Conservation (phyloP, 2,888 invertebrate species). For the Diplolepis rosae region DNA sequence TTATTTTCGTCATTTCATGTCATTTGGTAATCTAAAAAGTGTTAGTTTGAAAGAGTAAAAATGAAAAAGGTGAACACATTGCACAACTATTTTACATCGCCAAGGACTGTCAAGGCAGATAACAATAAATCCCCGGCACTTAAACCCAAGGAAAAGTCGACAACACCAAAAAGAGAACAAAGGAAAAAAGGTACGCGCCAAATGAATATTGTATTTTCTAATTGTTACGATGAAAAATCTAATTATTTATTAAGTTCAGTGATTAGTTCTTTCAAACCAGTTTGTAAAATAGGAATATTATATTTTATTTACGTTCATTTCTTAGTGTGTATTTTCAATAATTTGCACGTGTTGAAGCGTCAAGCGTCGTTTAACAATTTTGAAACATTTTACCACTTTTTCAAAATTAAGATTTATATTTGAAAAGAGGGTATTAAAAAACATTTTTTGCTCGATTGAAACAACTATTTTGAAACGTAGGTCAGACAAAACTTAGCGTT, state of each 20-base stretch:
- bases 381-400: too few relatives aligned
- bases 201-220: neutral
- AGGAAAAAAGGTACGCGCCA: slow-evolving; percentile 41
- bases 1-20: too few relatives aligned
- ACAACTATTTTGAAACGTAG: too few relatives aligned
- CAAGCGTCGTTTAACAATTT: too few relatives aligned
- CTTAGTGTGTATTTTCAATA: too few relatives aligned
- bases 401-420: too few relatives aligned
- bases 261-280: neutral
- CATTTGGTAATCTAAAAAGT: too few relatives aligned
- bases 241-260: neutral
- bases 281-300: too few relatives aligned
- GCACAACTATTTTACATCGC: slow-evolving; percentile 80
- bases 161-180: slow-evolving; percentile 44
- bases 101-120: slow-evolving; percentile 56
- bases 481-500: neutral
- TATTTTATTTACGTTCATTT: too few relatives aligned
- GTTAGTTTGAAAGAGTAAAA: neutral
- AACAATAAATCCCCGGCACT: slow-evolving; percentile 14
- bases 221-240: neutral
- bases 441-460: too few relatives aligned
- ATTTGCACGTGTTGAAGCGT: too few relatives aligned
- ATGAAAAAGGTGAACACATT: slow-evolving; percentile 75
- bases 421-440: too few relatives aligned
- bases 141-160: slow-evolving; percentile 23